These are phyloP conservation scores for Tapera naevia DNA, from an alignment of 2,797 vertebrate species.

Conservation along the genomic window DNA sequence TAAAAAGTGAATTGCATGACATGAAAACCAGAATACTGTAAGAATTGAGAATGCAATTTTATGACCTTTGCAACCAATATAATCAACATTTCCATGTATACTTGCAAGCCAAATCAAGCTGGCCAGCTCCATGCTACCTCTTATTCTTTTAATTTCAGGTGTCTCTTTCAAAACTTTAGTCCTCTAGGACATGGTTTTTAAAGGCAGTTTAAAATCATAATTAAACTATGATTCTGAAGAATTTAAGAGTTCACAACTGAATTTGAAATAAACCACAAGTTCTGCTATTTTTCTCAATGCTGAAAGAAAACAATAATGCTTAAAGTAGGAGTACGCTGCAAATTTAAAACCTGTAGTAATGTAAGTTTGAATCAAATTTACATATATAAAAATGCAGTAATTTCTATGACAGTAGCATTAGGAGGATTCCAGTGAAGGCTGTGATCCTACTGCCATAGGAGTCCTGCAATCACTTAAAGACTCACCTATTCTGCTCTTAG, in stretches of 20 bases:
- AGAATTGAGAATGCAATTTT: slow-evolving; percentile 40
- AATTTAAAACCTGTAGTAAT: too few species aligned
- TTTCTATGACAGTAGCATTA: background rate
- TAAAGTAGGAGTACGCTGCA: background rate
- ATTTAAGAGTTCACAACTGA: background rate
- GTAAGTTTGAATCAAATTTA: background rate
- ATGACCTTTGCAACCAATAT: slow-evolving; percentile 31
- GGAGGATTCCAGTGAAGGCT: background rate
- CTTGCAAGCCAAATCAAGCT: slow-evolving; percentile 72
- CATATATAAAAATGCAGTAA: background rate
- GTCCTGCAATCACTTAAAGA: background rate
- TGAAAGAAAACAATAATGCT: background rate
- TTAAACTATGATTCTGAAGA: background rate
- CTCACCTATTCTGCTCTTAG: background rate
- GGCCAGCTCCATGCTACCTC: background rate
- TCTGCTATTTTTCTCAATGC: background rate
- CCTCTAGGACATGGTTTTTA: background rate
- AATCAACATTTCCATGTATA: slow-evolving; percentile 58
- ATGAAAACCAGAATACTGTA: slow-evolving; percentile 30
- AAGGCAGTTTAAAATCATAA: background rate
- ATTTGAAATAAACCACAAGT: background rate
- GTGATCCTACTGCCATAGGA: background rate
- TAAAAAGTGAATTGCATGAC: slow-evolving; percentile 46
- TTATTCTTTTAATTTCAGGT: background rate
- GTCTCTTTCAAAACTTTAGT: background rate